A percentile compares a stretch with the other conserved stretches of the same genome.
Conservation (phyloP, 2,888 invertebrate species). For the Cosmia pyralina region DNA sequence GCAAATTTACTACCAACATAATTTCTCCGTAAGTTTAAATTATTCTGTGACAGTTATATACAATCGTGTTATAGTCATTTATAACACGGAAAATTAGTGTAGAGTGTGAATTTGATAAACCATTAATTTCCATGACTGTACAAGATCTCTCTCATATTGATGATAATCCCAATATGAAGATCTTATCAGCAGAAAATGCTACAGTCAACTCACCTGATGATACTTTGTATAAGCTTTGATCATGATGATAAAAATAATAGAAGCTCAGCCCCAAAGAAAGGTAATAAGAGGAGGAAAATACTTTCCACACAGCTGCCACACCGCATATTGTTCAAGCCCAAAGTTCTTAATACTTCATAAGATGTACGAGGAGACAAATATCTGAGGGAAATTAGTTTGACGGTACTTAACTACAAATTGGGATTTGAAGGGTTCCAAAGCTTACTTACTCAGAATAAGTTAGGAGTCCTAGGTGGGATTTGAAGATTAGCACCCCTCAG, state of each 20-base stretch:
- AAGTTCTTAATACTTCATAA: constrained; percentile 44
- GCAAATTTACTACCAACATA: background rate
- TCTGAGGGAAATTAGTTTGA: constrained; percentile 49
- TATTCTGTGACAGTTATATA: no score
- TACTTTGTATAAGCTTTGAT: background rate
- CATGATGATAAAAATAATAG: background rate
- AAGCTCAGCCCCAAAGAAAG: constrained; percentile 3
- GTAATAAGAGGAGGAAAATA: constrained; percentile 14
- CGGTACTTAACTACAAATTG: constrained; percentile 53
- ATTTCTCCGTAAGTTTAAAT: background rate
- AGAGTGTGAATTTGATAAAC: background rate
- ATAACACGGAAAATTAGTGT: no score
- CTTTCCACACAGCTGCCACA: constrained; percentile 35
- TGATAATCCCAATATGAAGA: background rate
- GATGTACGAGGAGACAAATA: constrained; percentile 25
- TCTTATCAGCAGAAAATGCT: background rate
- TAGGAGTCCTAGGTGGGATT: constrained; percentile 40
- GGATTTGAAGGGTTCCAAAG: constrained; percentile 34
- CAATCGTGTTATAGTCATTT: background rate
- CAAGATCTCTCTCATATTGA: background rate
- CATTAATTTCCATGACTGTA: no score
- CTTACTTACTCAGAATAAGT: constrained; percentile 30
- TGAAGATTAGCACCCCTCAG: constrained; percentile 35
- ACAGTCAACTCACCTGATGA: background rate
- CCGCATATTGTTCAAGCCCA: constrained; percentile 29